Evolutionary conservation across 1,140 invertebrate genomes (phyloP).

Genomic region (Drosophila nigromelanica): DNA sequence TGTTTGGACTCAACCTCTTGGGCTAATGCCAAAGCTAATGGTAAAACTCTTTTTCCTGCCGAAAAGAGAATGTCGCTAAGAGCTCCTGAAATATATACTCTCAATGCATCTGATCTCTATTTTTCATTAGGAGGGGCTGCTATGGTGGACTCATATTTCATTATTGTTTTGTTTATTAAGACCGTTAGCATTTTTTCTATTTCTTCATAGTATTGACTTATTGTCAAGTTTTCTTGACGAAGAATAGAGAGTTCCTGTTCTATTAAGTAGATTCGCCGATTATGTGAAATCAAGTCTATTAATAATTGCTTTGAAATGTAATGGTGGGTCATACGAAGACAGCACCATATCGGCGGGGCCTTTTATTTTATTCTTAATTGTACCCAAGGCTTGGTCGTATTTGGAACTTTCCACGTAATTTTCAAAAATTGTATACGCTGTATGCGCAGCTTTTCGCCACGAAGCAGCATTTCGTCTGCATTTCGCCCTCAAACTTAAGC

Average conservation of each 20-base stretch:
- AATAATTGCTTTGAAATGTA: constrained; percentile 51
- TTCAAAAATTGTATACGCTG: no score
- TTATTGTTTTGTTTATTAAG: no score
- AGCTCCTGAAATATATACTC: constrained; percentile 3
- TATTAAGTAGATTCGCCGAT: constrained; percentile 14
- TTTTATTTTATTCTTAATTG: no score
- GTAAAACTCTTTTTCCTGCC: constrained; percentile 9
- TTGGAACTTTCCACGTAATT: no score
- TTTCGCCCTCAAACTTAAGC: no score
- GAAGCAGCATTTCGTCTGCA: no score
- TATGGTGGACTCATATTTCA: no score
- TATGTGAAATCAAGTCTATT: constrained; percentile 9
- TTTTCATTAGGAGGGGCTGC: constrained; percentile 26
- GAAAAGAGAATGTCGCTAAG: constrained; percentile 29
- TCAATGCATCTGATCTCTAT: background rate
- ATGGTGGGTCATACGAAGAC: constrained; percentile 30
- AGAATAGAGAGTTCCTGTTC: constrained; percentile 34
- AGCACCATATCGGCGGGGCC: no score
- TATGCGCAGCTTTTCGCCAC: no score
- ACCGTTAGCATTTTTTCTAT: no score
- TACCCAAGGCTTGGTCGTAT: no score
- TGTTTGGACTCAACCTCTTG: constrained; percentile 45
- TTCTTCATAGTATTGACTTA: background rate
- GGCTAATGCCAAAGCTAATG: constrained; percentile 27
- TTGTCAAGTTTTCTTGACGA: constrained; percentile 11